Evolutionary conservation across 1,140 invertebrate genomes (phyloP).

Genomic region (Trichomalopsis sarcophagae): DNA sequence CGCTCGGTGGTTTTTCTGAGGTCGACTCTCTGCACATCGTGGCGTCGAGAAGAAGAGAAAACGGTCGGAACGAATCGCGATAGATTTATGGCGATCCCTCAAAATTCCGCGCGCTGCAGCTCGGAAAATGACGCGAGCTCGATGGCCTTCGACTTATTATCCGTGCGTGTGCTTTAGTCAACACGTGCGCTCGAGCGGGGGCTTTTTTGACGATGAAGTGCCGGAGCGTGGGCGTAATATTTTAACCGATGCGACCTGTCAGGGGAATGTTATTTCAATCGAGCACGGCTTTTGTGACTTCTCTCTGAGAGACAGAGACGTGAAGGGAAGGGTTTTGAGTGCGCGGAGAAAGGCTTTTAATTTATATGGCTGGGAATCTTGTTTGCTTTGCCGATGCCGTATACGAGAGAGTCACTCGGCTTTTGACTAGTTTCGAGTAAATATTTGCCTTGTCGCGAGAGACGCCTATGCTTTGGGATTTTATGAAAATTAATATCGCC

Average conservation of each 20-base stretch:
- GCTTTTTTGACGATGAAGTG: not conserved
- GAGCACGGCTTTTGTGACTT: not conserved
- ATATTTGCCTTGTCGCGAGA: conserved; percentile 23
- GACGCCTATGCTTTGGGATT: not conserved
- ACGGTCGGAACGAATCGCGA: not conserved
- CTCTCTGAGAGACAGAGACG: not conserved
- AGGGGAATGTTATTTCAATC: conserved; percentile 38
- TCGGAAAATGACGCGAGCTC: no score
- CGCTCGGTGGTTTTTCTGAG: conserved; percentile 14
- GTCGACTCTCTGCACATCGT: not conserved
- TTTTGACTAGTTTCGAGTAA: conserved; percentile 7
- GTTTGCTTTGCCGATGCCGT: conserved; percentile 24
- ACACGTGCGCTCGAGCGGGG: no score
- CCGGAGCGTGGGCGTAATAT: conserved; percentile 12
- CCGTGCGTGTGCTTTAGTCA: no score
- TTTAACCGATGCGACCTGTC: conserved; percentile 17
- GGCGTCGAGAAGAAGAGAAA: not conserved
- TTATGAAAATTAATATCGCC: not conserved
- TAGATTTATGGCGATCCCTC: conserved; percentile 7
- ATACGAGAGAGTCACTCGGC: not conserved
- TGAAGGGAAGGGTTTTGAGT: not conserved
- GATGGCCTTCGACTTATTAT: no score
- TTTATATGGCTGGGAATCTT: conserved; percentile 27
- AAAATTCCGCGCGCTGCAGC: no score
- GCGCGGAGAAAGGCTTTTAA: conserved; percentile 16